Evolutionary conservation across 2,113 vertebrate species (phyloP).

Genomic region (Willisornis vidua): DNA sequence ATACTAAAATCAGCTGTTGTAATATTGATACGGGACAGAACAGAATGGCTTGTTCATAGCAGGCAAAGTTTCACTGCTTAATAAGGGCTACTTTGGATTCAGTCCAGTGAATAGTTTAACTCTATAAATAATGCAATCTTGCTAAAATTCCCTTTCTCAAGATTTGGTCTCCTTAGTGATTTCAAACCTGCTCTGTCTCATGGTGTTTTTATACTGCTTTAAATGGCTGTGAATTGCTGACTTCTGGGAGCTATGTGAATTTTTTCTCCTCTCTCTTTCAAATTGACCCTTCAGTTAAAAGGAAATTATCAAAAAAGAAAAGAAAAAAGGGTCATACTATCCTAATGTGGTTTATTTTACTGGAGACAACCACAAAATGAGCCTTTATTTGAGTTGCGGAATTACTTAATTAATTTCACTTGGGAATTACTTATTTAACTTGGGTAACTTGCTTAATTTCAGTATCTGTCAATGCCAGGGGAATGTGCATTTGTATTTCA

Average conservation of each 20-base stretch:
- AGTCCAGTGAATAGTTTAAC: constrained; percentile 65
- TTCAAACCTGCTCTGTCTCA: constrained; percentile 22
- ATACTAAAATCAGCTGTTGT: constrained; percentile 42
- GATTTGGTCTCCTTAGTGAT: constrained; percentile 53
- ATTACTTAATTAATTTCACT: neutral
- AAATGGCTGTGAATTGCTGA: constrained; percentile 6
- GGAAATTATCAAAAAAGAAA: neutral
- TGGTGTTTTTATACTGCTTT: constrained; percentile 11
- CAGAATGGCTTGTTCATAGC: constrained; percentile 34
- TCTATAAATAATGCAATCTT: constrained; percentile 70
- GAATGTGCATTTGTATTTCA: neutral
- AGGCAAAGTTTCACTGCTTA: constrained; percentile 47
- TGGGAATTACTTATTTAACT: neutral
- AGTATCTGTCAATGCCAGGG: neutral
- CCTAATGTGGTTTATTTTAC: neutral
- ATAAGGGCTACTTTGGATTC: constrained; percentile 44
- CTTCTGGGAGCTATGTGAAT: neutral
- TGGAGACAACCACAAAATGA: neutral
- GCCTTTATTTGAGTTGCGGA: neutral
- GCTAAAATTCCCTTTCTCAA: constrained; percentile 66
- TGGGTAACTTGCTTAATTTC: neutral
- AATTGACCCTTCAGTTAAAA: neutral
- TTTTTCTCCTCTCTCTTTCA: neutral
- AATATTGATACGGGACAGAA: constrained; percentile 37
- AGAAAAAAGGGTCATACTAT: neutral